A percentile compares a stretch with the other conserved stretches of the same genome.
Evolutionary conservation across 2,113 vertebrate species (phyloP).

Genomic region (Gallinago undulata): DNA sequence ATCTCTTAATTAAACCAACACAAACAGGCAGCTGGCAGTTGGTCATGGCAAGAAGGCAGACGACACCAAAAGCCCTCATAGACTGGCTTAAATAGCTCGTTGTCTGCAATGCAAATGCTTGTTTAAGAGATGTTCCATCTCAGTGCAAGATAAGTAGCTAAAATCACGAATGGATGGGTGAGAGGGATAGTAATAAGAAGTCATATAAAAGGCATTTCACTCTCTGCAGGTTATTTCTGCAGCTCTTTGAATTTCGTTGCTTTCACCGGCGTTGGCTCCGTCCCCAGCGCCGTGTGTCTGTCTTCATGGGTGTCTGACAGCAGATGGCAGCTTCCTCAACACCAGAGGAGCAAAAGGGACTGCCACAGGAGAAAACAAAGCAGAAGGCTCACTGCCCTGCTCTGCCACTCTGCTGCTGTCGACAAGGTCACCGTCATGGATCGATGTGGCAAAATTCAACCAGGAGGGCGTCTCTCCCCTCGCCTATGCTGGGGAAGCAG

Average conservation of each 20-base stretch:
- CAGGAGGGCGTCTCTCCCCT: not conserved
- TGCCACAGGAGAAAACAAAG: not conserved
- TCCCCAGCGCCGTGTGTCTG: not conserved
- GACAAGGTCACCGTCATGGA: not conserved
- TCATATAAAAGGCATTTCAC: not conserved
- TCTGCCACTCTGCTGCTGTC: not conserved
- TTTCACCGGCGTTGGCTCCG: not conserved
- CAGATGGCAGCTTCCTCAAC: conserved; percentile 44
- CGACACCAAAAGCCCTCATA: not conserved
- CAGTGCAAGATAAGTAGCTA: not conserved
- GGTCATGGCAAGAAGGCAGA: not conserved
- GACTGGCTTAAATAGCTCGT: not conserved
- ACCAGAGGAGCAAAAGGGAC: not conserved
- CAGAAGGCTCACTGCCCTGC: not conserved
- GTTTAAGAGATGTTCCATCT: not conserved
- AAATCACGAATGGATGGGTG: not conserved
- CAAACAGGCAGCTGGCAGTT: not conserved
- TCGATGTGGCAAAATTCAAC: not conserved
- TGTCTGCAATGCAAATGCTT: not conserved
- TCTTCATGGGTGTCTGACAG: not conserved
- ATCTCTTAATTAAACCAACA: not conserved
- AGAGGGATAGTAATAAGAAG: not conserved
- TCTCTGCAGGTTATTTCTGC: not conserved
- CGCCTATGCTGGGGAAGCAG: not conserved
- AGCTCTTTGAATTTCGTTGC: not conserved